These are phyloP conservation scores for Podargus strigoides DNA, from an alignment of 2,797 vertebrate genomes.

Conservation along the genomic window DNA sequence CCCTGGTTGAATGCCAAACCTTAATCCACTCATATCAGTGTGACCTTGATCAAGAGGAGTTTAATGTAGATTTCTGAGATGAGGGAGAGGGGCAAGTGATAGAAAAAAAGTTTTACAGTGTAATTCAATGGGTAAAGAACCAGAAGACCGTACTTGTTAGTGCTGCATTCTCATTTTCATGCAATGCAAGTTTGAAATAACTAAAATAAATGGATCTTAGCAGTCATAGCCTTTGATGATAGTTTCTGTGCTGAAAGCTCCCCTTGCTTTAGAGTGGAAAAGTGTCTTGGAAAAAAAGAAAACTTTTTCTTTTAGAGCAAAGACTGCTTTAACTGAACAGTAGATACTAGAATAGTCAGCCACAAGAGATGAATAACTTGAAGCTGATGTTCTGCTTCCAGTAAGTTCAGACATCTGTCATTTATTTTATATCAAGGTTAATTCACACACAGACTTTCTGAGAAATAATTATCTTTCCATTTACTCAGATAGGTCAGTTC, in stretches of 20 bases:
- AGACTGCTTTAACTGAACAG: not conserved
- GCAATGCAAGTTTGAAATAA: not conserved
- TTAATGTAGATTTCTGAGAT: not conserved
- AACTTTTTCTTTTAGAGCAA: not conserved
- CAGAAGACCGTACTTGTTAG: not conserved
- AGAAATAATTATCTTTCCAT: slow-evolving; percentile 22
- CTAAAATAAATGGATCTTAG: slow-evolving; percentile 6
- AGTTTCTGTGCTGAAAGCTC: not conserved
- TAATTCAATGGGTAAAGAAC: not conserved
- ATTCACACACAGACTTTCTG: not conserved
- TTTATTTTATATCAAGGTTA: not conserved
- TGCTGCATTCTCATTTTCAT: slow-evolving; percentile 3
- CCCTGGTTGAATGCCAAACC: not conserved
- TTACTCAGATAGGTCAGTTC: not conserved
- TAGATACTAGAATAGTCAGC: not conserved
- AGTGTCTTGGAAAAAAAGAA: not conserved
- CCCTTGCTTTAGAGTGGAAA: not conserved
- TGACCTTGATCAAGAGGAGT: not conserved
- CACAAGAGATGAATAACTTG: not conserved
- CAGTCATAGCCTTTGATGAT: not conserved
- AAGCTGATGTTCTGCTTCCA: not conserved
- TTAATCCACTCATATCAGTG: not conserved
- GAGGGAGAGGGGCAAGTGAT: not conserved
- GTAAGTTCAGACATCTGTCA: not conserved
- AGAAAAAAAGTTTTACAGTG: not conserved